A percentile compares a stretch with the other conserved stretches of the same genome.
Evolutionary conservation across 2,888 invertebrate genomes (phyloP).

Genomic region (Pammene aurita): DNA sequence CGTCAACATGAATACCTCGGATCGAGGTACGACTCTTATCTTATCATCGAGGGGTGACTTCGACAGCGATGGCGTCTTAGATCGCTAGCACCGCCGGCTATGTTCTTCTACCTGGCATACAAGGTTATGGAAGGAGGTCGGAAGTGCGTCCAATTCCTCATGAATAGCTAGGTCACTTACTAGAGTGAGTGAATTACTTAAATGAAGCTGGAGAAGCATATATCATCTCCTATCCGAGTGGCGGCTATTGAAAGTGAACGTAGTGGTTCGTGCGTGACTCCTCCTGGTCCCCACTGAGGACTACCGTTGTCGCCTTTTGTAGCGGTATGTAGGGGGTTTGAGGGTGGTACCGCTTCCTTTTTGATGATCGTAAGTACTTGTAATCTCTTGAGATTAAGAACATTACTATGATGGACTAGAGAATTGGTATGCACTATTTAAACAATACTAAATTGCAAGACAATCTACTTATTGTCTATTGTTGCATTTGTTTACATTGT

Average conservation of each 20-base stretch:
- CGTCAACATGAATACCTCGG: conserved; percentile 77
- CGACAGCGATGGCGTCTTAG: conserved; percentile 47
- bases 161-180: conserved; percentile 67
- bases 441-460: too few relatives aligned
- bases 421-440: too few relatives aligned
- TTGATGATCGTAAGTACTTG: conserved; percentile 33
- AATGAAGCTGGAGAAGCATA: conserved; percentile 61
- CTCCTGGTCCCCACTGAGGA: conserved; percentile 28
- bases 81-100: conserved; percentile 45
- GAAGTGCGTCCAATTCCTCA: conserved; percentile 71
- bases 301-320: not conserved
- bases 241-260: conserved; percentile 65
- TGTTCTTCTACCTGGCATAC: conserved; percentile 55
- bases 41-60: conserved; percentile 51
- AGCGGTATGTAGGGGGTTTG: conserved; percentile 59
- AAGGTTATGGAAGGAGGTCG: conserved; percentile 71
- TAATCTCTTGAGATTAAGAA: conserved; percentile 1
- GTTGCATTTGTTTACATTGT: conserved; percentile 45
- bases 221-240: conserved; percentile 60
- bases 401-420: conserved; percentile 50
- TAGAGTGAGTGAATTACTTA: conserved; percentile 58
- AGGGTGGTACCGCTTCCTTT: not conserved
- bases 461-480: too few relatives aligned
- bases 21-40: conserved; percentile 70
- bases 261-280: conserved; percentile 55